Base-by-base conservation (phyloP, 2,113 vertebrate species). In the Podarcis raffonei region DNA sequence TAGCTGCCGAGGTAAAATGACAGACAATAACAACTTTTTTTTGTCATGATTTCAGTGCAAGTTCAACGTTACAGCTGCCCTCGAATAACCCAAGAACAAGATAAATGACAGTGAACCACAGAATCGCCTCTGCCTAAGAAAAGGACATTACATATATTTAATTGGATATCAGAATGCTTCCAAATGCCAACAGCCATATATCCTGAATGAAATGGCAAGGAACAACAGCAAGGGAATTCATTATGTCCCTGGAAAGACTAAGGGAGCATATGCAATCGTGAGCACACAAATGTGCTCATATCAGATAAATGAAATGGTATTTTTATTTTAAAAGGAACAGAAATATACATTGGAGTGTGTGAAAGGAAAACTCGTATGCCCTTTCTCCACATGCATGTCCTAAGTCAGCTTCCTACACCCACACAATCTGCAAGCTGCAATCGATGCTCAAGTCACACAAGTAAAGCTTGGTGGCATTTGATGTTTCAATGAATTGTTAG, bases 171-270 rank as follows among this genome's bases (percentile, higher is more conserved):
- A 89, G 78, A 68, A 5, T 88, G 16, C 20, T 81, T 72, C 16
- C 62, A 59, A 77, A 92, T 90, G 57, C 23, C 82, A 94, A 90
- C 75, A 83, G 72, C 6, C 25, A 77, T 86, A 83, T 76, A 13
- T 59, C 18, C 81, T 65, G 71, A 35, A 81, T 25, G 12, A 72
- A 83, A 89, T 84, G 81, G n/a, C 22, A 75, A 48, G 92, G 83
- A 93, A 88, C 42, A 85, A 79, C 42, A 91, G 59, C 27, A 90
- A 53, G 16, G 4, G 62, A 71, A 78, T 69, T 75, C 32, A 85
- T 0, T 72, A 25, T 32, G 5, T n/a, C 30, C 0, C 0, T 77
- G 69, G 53, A 18, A 85, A 88, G 30, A 20, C 83, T 23, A n/a
- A 57, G 0, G 90, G 91, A 69, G 12, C 68, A 84, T 81, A 88